These are phyloP conservation scores for Porites lobata DNA, from an alignment of 92 coral and sea anemone species.

Conservation along the genomic window DNA sequence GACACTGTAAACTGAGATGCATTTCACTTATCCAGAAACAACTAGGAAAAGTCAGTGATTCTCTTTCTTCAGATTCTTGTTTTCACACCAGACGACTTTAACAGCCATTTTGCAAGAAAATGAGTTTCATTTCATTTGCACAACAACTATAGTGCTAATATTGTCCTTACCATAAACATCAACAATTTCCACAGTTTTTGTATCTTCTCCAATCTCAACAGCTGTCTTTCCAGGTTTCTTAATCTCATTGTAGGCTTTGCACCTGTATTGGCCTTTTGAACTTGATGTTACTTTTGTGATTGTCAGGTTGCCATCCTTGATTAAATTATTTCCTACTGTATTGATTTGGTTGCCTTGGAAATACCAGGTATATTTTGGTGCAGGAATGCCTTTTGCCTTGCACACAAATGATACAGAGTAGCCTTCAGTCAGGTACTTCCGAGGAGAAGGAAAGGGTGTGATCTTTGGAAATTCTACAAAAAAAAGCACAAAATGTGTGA, in stretches of 20 bases:
- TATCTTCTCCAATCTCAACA: background rate
- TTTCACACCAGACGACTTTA: too few species aligned
- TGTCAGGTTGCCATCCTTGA: constrained; percentile 40
- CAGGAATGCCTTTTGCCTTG: constrained; percentile 63
- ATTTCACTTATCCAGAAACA: too few species aligned
- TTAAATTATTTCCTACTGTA: constrained; percentile 19
- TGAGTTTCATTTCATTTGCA: too few species aligned
- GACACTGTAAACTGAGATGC: too few species aligned
- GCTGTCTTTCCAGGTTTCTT: background rate
- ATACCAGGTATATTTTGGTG: constrained; percentile 62
- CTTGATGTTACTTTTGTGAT: constrained; percentile 12
- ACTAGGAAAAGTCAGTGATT: too few species aligned
- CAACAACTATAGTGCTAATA: too few species aligned
- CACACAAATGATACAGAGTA: constrained; percentile 57
- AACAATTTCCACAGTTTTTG: background rate
- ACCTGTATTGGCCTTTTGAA: constrained; percentile 58
- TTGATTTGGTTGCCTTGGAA: background rate
- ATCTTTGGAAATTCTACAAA: constrained; percentile 54
- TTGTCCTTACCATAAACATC: constrained; percentile 62
- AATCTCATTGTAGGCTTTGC: constrained; percentile 51
- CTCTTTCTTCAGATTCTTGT: too few species aligned
- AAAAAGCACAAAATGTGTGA: background rate
- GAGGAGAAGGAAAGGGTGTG: constrained; percentile 31
- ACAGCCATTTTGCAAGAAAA: too few species aligned
- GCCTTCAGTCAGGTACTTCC: constrained; percentile 51